Evolutionary conservation across 1,140 invertebrate species (phyloP).

Genomic region (Dendroctonus valens): DNA sequence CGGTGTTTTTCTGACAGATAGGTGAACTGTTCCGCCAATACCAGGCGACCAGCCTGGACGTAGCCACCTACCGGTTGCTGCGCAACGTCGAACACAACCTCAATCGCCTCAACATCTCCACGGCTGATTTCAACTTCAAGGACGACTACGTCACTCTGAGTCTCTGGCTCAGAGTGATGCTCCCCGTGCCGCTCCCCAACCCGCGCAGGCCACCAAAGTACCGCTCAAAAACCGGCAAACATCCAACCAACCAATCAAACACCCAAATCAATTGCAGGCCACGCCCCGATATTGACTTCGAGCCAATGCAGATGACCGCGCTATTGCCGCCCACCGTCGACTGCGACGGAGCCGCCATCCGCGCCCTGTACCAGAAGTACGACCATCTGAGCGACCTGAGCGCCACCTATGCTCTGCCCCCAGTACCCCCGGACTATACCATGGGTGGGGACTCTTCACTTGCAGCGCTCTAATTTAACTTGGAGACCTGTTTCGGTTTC

Average conservation of each 20-base stretch:
- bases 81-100: constrained; percentile 57
- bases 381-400: constrained; percentile 59
- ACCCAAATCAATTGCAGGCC: constrained; percentile 41
- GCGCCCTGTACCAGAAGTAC: constrained; percentile 61
- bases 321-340: constrained; percentile 53
- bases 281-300: constrained; percentile 58
- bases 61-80: constrained; percentile 54
- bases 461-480: background rate
- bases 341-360: constrained; percentile 57
- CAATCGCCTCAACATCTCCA: constrained; percentile 53
- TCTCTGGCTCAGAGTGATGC: constrained; percentile 54
- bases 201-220: constrained; percentile 43
- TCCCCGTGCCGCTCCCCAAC: constrained; percentile 51
- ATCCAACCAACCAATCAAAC: no score
- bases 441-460: constrained; percentile 21
- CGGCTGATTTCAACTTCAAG: constrained; percentile 52
- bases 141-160: constrained; percentile 53
- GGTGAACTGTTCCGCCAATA: constrained; percentile 51
- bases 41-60: constrained; percentile 53
- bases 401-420: constrained; percentile 47
- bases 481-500: constrained; percentile 3
- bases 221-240: no score
- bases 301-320: constrained; percentile 56
- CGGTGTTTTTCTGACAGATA: constrained; percentile 43
- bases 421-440: constrained; percentile 39